Evolutionary conservation across 2,797 vertebrate species (phyloP).

Genomic region (Astyanax mexicanus): DNA sequence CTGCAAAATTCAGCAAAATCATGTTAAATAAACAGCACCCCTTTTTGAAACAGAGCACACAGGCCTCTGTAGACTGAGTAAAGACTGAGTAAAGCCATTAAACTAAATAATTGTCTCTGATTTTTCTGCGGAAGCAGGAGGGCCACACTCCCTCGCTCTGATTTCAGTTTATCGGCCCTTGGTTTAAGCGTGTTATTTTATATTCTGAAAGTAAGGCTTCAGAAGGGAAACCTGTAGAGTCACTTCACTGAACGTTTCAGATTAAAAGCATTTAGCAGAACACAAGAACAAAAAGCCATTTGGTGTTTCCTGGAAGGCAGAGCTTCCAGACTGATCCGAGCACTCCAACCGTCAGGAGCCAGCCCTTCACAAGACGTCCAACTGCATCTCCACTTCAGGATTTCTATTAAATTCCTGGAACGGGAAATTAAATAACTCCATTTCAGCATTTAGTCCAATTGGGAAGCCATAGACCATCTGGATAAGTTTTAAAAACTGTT

Average conservation of each 20-base stretch:
- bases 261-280: not conserved
- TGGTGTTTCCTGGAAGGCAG: not conserved
- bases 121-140: conserved; percentile 64
- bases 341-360: not conserved
- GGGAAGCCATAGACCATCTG: conserved; percentile 14
- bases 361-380: not conserved
- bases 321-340: conserved; percentile 3
- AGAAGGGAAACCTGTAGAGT: not conserved
- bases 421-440: conserved; percentile 30
- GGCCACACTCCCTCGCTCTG: no score
- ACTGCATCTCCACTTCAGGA: conserved; percentile 5
- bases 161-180: no score
- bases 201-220: not conserved
- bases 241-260: not conserved
- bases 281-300: not conserved
- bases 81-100: no score
- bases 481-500: conserved; percentile 23
- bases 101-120: conserved; percentile 69
- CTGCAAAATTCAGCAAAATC: no score
- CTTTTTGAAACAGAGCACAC: no score
- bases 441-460: conserved; percentile 34
- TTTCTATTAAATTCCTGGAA: conserved; percentile 25
- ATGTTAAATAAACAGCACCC: no score
- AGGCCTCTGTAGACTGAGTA: no score
- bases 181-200: not conserved